Evolutionary conservation across 2,797 vertebrate species (phyloP), one percentile per base, ranked within the genome.

Genomic region (Calcarius lapponicus): DNA sequence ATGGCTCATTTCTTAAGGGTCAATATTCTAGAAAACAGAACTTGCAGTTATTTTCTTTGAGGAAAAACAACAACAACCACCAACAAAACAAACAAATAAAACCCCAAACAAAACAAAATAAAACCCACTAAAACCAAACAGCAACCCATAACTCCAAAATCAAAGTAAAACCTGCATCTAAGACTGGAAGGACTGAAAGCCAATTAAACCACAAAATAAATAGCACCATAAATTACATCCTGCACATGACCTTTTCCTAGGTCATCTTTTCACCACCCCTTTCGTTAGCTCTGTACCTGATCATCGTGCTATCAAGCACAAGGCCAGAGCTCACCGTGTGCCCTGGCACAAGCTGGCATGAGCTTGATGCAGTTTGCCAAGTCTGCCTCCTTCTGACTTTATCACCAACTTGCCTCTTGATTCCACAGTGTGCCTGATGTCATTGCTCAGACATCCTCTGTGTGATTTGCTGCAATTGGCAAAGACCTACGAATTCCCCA

Each of bases 391-490:
- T 75, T 50, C 76, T 84, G 65, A 84, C 40, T 80, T 89, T 80
- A 72, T 90, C 50, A 71, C 58, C 62, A 69, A 48, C 53, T 86
- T 76, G 73, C 50, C 80, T 91, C 66, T 95, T 58, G 66, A 88
- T 67, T 90, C 48, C 74, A 67, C 67, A 1, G 40, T 48, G 51
- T 69, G 74, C 65, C 80, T 95, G 88, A 92, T 90, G 71, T 91
- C 94, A 95, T 17, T 85, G 81, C 92, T 86, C 87, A 95, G 85
- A 66, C 67, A 94, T 96, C n/a, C 62, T 67, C 73, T 48, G 53
- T 14, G 65, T 82, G 86, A 94, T 92, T 85, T 90, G 43, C 62
- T 76, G 65, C 75, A 45, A 28, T 40, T 86, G 88, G 70, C 89
- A 96, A 70, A 69, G 69, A 84, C 76, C 24, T 71, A 31, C 0